These are phyloP conservation scores for Ariolimax columbianus DNA, from an alignment of 2,888 invertebrate species.

Conservation along the genomic window DNA sequence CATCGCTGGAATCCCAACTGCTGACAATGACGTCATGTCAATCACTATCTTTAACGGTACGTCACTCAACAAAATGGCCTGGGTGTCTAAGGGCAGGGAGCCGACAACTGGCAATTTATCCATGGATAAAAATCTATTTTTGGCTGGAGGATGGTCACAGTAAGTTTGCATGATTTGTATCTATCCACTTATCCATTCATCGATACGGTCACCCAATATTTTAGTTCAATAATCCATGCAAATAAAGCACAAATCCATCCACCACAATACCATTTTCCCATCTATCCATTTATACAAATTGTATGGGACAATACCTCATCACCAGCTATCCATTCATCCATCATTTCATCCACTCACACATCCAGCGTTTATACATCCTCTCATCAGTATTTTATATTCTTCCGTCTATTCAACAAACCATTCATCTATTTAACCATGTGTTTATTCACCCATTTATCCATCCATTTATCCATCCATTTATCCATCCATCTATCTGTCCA, in stretches of 20 bases:
- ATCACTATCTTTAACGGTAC: conserved; percentile 30
- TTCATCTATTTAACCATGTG: background rate
- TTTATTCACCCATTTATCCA: background rate
- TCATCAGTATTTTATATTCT: no score
- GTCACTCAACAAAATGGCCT: conserved; percentile 23
- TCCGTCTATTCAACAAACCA: background rate
- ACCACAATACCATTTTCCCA: no score
- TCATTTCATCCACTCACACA: background rate
- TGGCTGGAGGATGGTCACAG: conserved; percentile 20
- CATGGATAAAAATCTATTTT: conserved; percentile 15
- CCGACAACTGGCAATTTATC: conserved; percentile 14
- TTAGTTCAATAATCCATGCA: no score
- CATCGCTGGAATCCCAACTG: background rate
- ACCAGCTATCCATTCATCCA: background rate
- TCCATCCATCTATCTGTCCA: background rate
- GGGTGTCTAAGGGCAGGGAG: conserved; percentile 21
- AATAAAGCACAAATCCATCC: no score
- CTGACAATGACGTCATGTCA: conserved; percentile 24
- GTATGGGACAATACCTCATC: no score
- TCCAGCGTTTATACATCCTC: no score
- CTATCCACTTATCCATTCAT: background rate
- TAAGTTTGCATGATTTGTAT: background rate
- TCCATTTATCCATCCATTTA: background rate
- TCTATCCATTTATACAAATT: no score
- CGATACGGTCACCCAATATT: no score